These are phyloP conservation scores for Ramphastos sulfuratus DNA, from an alignment of 2,113 vertebrate species.

Conservation along the genomic window DNA sequence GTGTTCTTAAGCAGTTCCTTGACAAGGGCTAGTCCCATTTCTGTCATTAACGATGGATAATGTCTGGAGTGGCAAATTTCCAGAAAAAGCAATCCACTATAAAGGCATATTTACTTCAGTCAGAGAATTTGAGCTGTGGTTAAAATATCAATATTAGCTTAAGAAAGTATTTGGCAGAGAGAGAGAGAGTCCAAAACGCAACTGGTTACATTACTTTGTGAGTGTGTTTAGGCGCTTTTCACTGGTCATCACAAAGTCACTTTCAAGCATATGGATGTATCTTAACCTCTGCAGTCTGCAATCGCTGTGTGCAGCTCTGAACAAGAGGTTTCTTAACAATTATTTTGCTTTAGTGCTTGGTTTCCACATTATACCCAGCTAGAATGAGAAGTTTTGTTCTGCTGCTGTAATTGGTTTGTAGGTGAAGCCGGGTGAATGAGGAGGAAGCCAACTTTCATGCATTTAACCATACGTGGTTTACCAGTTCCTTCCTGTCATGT, in stretches of 20 bases:
- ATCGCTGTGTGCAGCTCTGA: neutral
- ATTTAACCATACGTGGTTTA: fast-evolving
- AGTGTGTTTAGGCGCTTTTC: neutral
- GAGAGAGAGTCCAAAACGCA: neutral
- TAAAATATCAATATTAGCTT: slow-evolving; percentile 76
- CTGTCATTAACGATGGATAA: slow-evolving; percentile 20
- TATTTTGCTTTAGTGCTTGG: neutral
- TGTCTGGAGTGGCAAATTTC: slow-evolving; percentile 56
- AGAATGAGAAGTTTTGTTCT: neutral
- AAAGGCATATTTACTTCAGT: slow-evolving; percentile 66
- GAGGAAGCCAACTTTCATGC: neutral
- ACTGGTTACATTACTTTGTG: slow-evolving; percentile 1
- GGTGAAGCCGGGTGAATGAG: neutral
- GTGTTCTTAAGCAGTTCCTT: slow-evolving; percentile 24
- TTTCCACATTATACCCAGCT: fast-evolving
- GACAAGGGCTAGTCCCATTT: slow-evolving; percentile 49
- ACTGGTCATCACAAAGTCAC: neutral
- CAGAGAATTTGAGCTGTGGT: slow-evolving; percentile 65
- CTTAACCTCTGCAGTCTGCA: neutral
- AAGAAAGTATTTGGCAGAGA: slow-evolving; percentile 72
- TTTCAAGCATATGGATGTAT: neutral
- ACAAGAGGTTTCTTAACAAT: neutral
- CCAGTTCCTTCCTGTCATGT: neutral
- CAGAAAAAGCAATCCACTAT: slow-evolving; percentile 50
- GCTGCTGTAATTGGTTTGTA: neutral